phyloP scores from a whole-genome alignment of 2,888 invertebrate species.

The Dastarcus helophoroides region DNA sequence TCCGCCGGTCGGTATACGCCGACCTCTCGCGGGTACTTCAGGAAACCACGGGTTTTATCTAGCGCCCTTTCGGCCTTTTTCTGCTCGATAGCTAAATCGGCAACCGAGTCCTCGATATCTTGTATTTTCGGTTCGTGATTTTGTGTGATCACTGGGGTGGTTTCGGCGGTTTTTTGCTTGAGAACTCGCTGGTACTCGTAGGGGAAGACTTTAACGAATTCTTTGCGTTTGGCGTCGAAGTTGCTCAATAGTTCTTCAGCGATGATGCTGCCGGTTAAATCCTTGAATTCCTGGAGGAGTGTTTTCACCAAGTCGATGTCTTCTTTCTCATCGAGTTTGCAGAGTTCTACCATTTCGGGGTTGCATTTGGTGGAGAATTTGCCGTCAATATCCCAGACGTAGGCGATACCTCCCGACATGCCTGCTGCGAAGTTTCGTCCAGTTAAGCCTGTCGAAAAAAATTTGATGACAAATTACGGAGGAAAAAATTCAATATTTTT shows the following conservation, averaged over 20 bases:
- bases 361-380: conserved; percentile 84
- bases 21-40: conserved; percentile 89
- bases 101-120: conserved; percentile 84
- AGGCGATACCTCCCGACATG: conserved; percentile 93
- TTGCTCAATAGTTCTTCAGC: conserved; percentile 62
- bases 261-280: conserved; percentile 70
- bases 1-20: conserved; percentile 76
- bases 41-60: conserved; percentile 79
- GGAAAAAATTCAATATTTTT: too few species aligned
- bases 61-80: conserved; percentile 71
- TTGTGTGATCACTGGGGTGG: conserved; percentile 20
- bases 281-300: conserved; percentile 72
- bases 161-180: conserved; percentile 45
- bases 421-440: conserved; percentile 99
- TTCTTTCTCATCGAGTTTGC: conserved; percentile 64
- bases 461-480: too few species aligned
- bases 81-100: conserved; percentile 64
- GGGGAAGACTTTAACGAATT: conserved; percentile 92
- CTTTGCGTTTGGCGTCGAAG: conserved; percentile 68
- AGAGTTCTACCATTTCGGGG: conserved; percentile 86
- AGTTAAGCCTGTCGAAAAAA: conserved; percentile 79
- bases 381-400: conserved; percentile 82
- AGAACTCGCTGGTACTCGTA: conserved; percentile 91
- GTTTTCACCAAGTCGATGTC: conserved; percentile 68
- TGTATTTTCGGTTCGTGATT: conserved; percentile 34